These are phyloP conservation scores for Hirundo rustica DNA, from an alignment of 2,797 vertebrate species.

Conservation along the genomic window DNA sequence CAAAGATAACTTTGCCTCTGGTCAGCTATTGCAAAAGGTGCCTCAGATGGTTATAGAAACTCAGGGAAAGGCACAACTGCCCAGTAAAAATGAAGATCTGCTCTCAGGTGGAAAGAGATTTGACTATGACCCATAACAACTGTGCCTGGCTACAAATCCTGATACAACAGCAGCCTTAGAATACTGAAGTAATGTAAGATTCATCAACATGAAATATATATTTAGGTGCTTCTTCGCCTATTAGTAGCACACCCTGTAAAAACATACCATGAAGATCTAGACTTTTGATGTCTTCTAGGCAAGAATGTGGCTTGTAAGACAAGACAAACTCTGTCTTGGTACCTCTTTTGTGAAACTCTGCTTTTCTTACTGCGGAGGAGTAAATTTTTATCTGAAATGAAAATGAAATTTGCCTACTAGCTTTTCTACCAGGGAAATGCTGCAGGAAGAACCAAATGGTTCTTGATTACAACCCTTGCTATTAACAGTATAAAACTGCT, in stretches of 20 bases:
- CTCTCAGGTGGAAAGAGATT: not conserved
- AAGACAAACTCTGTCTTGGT: not conserved
- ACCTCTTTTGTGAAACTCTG: not conserved
- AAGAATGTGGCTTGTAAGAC: not conserved
- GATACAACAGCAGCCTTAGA: not conserved
- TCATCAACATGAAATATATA: not conserved
- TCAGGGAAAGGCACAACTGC: not conserved
- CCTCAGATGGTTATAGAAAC: not conserved
- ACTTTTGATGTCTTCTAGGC: not conserved
- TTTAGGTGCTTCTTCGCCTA: not conserved
- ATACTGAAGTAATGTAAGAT: not conserved
- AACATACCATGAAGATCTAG: not conserved
- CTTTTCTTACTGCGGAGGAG: not conserved
- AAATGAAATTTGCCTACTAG: not conserved
- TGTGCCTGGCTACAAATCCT: not conserved
- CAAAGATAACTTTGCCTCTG: not conserved
- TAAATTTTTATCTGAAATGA: not conserved
- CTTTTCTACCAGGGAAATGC: not conserved
- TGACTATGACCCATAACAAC: not conserved
- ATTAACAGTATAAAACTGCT: not conserved
- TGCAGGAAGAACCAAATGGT: not conserved
- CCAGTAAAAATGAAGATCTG: not conserved
- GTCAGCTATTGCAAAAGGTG: not conserved
- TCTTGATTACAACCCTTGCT: not conserved
- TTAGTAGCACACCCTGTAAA: not conserved